phyloP scores from a whole-genome alignment of 2,113 vertebrate genomes.

The Pseudorhombus dupliciocellatus region DNA sequence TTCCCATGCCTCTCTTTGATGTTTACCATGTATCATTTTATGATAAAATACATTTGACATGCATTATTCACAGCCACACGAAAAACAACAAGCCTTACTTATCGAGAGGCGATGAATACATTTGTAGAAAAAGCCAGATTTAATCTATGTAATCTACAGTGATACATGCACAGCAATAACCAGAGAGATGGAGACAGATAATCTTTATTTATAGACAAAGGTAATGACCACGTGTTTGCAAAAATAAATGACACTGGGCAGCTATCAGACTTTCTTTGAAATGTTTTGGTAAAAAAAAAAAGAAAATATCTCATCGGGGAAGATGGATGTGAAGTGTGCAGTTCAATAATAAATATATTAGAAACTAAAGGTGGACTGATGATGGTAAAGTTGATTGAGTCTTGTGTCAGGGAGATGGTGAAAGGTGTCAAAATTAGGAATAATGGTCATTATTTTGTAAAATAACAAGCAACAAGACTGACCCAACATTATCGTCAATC shows the following conservation, averaged over 20 bases:
- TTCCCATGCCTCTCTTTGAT: constrained; percentile 1
- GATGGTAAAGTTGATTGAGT: constrained; percentile 62
- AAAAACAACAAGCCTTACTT: not conserved
- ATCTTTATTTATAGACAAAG: too few relatives aligned
- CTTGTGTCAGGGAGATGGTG: constrained; percentile 33
- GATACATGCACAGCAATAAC: not conserved
- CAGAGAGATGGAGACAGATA: too few relatives aligned
- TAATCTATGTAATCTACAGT: not conserved
- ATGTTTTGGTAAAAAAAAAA: not conserved
- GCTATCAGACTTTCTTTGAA: constrained; percentile 8
- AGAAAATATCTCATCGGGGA: constrained; percentile 24
- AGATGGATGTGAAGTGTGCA: constrained; percentile 33
- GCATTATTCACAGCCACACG: constrained; percentile 11
- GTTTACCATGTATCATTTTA: constrained; percentile 15
- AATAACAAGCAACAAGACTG: not conserved
- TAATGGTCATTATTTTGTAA: constrained; percentile 34
- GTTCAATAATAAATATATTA: too few relatives aligned
- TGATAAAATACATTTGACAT: constrained; percentile 4
- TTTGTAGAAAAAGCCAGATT: not conserved
- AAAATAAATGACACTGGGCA: constrained; percentile 6
- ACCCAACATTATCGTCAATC: not conserved
- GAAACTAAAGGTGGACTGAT: constrained; percentile 19
- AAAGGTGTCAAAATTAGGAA: constrained; percentile 25
- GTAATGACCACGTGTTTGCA: too few relatives aligned
- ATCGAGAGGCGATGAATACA: not conserved